Base-by-base conservation (phyloP, 2,888 invertebrate species). In the Pinctada fucata region DNA sequence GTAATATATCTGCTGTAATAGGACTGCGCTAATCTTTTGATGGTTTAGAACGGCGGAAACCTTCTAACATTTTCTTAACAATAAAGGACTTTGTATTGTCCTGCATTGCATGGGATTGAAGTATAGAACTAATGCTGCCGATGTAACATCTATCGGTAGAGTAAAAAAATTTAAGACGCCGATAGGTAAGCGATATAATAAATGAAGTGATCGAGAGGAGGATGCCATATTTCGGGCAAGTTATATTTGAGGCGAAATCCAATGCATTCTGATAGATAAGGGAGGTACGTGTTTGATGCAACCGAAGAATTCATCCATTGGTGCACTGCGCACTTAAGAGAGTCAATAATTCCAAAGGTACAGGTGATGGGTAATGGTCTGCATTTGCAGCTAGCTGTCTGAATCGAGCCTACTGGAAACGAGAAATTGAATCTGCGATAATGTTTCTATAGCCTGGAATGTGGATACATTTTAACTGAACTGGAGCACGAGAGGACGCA, bases 401-500 rank as follows among this genome's bases (percentile, higher is more conserved):
- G 48, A 72, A 72, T 2, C 51, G 58, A 8, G 8, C 47, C 64
- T 47, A 72, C 64, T 63, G 48, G 16, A 71, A 71, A 6, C 71
- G 71, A 71, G 31, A 71, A 6, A 71, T 71, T 3, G 71, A 50
- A 64, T 72, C 72, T 63, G 72, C 64, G n/a, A 72, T 63, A 63
- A 47, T 5, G 47, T 72, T 64, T 3, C 48, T n/a, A 72, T 31
- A 58, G 64, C 63, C 58, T 47, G 64, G 72, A 13, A 72, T 48
- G 16, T 72, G 72, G 10, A 58, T 64, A 63, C 72, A 71, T 13
- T 52, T n/a, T 6, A 71, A n/a, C 52, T 71, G 71, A 51, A 71
- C 31, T 51, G 51, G 2, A n/a, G 51, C 2, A 52, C 16, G 13
- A 52, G 51, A 8, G 71, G 71, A 6, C 71, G n/a, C 6, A 51